Conservation (phyloP, 2,113 vertebrate genomes). For the Henicopernis longicauda region DNA sequence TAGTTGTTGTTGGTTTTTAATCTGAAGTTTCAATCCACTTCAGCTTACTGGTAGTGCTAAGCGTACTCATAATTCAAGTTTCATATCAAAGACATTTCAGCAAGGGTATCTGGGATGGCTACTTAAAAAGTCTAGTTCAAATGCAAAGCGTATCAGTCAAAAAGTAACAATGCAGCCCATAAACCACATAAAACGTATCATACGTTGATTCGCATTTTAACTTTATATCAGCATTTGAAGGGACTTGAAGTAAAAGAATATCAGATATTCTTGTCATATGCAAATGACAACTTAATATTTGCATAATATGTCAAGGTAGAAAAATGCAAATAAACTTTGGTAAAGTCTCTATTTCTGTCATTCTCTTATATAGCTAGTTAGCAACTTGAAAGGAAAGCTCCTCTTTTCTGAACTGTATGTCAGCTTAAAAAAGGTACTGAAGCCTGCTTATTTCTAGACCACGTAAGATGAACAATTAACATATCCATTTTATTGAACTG, state of each 20-base stretch:
- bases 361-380: conserved; percentile 35
- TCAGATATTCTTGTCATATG: conserved; percentile 53
- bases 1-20: not conserved
- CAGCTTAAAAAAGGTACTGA: not conserved
- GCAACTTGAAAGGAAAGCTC: conserved; percentile 22
- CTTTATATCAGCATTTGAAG: conserved; percentile 32
- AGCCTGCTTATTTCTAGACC: not conserved
- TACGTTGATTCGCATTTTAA: not conserved
- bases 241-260: conserved; percentile 4
- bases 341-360: conserved; percentile 23
- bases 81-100: not conserved
- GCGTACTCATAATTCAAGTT: not conserved
- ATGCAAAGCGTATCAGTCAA: not conserved
- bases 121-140: not conserved
- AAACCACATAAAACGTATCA: not conserved
- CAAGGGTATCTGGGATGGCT: not conserved
- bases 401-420: not conserved
- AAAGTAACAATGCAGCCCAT: not conserved
- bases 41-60: not conserved
- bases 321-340: conserved; percentile 63
- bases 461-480: conserved; percentile 11
- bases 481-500: not conserved
- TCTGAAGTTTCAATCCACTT: not conserved
- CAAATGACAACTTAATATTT: conserved; percentile 49
- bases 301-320: conserved; percentile 54